These are phyloP conservation scores for Phaethon lepturus DNA, from an alignment of 2,113 vertebrate species.

Conservation along the genomic window DNA sequence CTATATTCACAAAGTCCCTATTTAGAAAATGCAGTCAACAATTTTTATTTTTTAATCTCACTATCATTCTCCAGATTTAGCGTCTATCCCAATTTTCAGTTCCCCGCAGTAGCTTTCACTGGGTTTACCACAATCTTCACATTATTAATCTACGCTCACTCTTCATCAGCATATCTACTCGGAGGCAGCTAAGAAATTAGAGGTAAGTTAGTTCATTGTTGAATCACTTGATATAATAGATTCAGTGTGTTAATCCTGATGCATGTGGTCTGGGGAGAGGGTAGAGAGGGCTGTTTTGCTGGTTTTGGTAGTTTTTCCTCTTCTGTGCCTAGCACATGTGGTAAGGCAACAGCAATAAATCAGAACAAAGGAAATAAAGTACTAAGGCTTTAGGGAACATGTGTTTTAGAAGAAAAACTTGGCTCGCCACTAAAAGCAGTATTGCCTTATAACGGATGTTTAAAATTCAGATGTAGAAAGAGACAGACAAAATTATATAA, in stretches of 20 bases:
- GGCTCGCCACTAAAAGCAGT: conserved; percentile 65
- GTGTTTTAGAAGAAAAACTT: conserved; percentile 73
- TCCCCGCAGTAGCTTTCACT: conserved; percentile 17
- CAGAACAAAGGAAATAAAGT: conserved; percentile 74
- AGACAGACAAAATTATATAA: conserved; percentile 58
- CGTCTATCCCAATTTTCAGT: conserved; percentile 8
- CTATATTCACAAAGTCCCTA: neutral
- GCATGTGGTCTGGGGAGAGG: conserved; percentile 14
- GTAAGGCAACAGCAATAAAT: conserved; percentile 75
- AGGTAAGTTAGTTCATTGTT: conserved; percentile 46
- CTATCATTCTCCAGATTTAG: neutral
- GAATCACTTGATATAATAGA: conserved; percentile 35
- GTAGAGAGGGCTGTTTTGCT: neutral
- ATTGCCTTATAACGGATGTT: conserved; percentile 67
- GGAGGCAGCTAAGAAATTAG: conserved; percentile 70
- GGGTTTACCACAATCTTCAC: conserved; percentile 45
- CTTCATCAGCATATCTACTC: conserved; percentile 47
- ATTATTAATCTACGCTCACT: conserved; percentile 52
- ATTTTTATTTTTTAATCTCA: neutral
- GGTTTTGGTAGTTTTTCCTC: conserved; percentile 48
- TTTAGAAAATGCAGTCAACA: neutral
- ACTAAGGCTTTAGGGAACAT: conserved; percentile 65
- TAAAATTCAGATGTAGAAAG: conserved; percentile 64
- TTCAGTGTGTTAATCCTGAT: conserved; percentile 60
- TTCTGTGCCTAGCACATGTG: conserved; percentile 61